These are phyloP conservation scores for Aphidoletes aphidimyza DNA, from an alignment of 2,888 invertebrate species.

Conservation along the genomic window DNA sequence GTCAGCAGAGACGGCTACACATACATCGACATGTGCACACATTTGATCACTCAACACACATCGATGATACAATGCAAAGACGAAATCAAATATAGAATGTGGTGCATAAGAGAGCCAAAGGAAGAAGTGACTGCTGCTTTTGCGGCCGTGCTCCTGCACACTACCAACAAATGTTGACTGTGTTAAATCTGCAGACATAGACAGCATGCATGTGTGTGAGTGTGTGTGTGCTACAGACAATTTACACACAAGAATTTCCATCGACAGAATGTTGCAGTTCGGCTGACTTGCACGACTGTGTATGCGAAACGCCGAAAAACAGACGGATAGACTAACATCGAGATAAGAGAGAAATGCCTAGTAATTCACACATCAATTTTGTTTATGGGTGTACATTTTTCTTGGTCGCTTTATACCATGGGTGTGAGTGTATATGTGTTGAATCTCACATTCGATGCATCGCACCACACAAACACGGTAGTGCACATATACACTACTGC, in stretches of 20 bases:
- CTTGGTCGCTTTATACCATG: neutral
- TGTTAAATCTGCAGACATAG: constrained; percentile 3
- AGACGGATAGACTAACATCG: constrained; percentile 23
- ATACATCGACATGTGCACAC: neutral
- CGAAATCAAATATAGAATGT: constrained; percentile 20
- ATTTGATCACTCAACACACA: neutral
- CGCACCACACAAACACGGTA: neutral
- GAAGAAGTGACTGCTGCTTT: too few relatives aligned
- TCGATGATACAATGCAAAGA: constrained; percentile 27
- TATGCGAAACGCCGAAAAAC: neutral
- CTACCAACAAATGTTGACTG: neutral
- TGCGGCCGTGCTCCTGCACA: neutral
- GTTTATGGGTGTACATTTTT: neutral
- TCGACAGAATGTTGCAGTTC: neutral
- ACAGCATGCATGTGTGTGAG: neutral
- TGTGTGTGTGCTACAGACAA: neutral
- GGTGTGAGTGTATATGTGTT: neutral
- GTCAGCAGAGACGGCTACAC: neutral
- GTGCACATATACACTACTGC: too few relatives aligned
- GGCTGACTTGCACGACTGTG: neutral
- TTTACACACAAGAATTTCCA: neutral
- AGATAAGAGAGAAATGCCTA: constrained; percentile 34
- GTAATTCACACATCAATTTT: constrained; percentile 40
- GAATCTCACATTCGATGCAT: neutral
- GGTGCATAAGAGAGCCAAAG: neutral